Evolutionary conservation across 2,888 invertebrate genomes (phyloP), one percentile per base, ranked within the genome.

Genomic region (Elmis aenea): DNA sequence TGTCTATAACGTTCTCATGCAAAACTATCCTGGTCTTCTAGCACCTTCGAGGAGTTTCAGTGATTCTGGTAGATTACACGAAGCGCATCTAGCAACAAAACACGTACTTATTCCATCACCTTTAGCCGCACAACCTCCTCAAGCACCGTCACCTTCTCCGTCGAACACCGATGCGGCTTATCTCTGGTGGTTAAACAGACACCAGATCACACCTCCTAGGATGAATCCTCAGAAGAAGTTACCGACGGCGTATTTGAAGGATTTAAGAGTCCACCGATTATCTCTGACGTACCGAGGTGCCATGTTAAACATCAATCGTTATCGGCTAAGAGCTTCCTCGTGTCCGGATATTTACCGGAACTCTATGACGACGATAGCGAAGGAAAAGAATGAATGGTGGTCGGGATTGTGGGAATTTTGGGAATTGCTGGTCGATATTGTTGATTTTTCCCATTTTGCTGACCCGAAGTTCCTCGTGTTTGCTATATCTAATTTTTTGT

Each of bases 271-370:
- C 45, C 86, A 87, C 55, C 70, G 87, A 33, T 80, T 85, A 56
- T 86, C 86, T 25, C 70, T 90, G 33, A 88, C 88, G 2, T 88
- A 89, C 58, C 73, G 89, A 43, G 88, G 88, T 12, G 89, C 89
- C 1, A 88, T 89, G 85, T 68, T 89, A 37, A 87, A 88, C 62
- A 85, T 89, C 54, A 85, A 81, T 57, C 70, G 86, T 28, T 88
- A 88, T 65, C 72, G 86, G 26, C 71, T 89, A 29, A 72, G 87
- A 44, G 89, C 91, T 0, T 88, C 86, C 6, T 91, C 91, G 37
- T 92, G 92, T 60, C 92, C 93, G 1, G 90, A 93, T 64, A 88
- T 93, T 59, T 88, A 86, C 62, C 73, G 86, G 48, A 87, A 87
- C 63, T 85, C 86, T 1, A 86, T 87, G 83, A 84, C 85, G 1